Evolutionary conservation across 1,140 invertebrate species (phyloP).

Genomic region (Euwallacea fornicatus): DNA sequence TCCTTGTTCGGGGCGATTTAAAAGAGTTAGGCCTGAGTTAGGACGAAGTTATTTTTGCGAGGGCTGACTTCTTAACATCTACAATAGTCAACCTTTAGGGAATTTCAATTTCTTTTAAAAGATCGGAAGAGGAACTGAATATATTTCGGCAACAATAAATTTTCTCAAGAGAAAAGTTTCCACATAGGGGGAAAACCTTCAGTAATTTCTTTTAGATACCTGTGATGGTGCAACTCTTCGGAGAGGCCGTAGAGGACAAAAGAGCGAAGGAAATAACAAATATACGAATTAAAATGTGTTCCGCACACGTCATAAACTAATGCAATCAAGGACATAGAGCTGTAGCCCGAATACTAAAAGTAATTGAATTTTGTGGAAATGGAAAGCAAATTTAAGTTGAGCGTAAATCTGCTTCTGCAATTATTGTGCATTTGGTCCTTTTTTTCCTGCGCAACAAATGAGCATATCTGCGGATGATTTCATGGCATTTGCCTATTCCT

Average conservation of each 20-base stretch:
- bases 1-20: conserved; percentile 23
- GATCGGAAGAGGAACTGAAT: background rate
- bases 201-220: no score
- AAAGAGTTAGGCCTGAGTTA: conserved; percentile 27
- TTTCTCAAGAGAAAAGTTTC: background rate
- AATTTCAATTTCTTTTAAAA: conserved; percentile 27
- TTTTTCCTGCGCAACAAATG: conserved; percentile 8
- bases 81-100: conserved; percentile 19
- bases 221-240: no score
- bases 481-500: conserved; percentile 7
- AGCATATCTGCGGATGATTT: conserved; percentile 27
- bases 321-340: conserved; percentile 24
- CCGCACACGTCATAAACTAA: conserved; percentile 21
- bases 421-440: conserved; percentile 14
- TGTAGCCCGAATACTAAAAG: conserved; percentile 28
- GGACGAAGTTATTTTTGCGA: conserved; percentile 23
- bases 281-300: conserved; percentile 8
- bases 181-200: no score
- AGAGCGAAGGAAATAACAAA: background rate
- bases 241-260: no score
- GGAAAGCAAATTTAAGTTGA: conserved; percentile 34
- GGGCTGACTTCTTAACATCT: conserved; percentile 32
- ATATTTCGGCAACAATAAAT: conserved; percentile 1
- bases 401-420: conserved; percentile 26
- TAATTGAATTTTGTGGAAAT: conserved; percentile 34